A percentile compares a stretch with the other conserved stretches of the same genome.
phyloP scores from a whole-genome alignment of 2,888 invertebrate species.

The Micoletzkya japonica region DNA sequence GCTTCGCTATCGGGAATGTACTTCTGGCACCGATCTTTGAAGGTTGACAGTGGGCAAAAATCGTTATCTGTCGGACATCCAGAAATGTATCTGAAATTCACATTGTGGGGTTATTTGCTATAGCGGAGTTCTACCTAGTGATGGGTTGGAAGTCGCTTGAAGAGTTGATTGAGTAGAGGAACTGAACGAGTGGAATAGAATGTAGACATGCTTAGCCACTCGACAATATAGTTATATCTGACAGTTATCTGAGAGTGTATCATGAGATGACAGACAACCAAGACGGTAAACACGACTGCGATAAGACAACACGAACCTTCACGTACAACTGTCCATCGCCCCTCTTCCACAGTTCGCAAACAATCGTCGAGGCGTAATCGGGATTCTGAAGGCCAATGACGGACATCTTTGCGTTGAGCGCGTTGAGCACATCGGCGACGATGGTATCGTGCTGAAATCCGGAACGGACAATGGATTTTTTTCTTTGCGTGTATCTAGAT shows the following conservation, averaged over 20 bases:
- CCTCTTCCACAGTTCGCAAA: conserved; percentile 28
- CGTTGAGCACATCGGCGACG: conserved; percentile 4
- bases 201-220: too few relatives aligned
- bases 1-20: neutral
- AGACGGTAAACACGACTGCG: too few relatives aligned
- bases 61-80: conserved; percentile 16
- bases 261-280: too few relatives aligned
- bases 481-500: too few relatives aligned
- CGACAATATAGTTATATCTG: too few relatives aligned
- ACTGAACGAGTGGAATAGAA: too few relatives aligned
- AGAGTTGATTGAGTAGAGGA: too few relatives aligned
- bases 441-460: conserved; percentile 23
- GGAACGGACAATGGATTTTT: neutral
- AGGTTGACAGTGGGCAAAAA: conserved; percentile 1
- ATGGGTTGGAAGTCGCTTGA: too few relatives aligned
- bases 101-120: too few relatives aligned
- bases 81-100: conserved; percentile 7
- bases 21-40: conserved; percentile 8
- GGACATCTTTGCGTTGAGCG: conserved; percentile 15
- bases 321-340: conserved; percentile 21
- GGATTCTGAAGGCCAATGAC: conserved; percentile 15
- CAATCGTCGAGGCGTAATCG: conserved; percentile 25
- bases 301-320: conserved; percentile 1
- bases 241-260: too few relatives aligned
- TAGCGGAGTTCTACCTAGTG: too few relatives aligned